Percentiles rank a stretch among this genome's conserved stretches.
These are phyloP conservation scores for Drosophila pseudoobscura DNA, from an alignment of 1,140 invertebrate species.

Conservation along the genomic window DNA sequence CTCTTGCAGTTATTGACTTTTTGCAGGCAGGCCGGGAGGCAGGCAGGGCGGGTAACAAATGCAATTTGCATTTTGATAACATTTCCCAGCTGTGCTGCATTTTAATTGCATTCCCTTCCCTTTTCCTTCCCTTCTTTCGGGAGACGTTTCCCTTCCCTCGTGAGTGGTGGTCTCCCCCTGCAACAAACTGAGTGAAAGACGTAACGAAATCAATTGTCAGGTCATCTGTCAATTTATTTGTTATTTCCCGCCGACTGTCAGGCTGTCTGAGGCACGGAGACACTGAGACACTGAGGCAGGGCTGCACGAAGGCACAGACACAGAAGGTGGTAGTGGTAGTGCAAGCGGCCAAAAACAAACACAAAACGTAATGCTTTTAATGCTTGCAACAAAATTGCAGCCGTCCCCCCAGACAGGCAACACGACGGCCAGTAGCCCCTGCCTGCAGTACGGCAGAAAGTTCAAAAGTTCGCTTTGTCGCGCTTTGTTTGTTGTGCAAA, in stretches of 20 bases:
- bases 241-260: constrained; percentile 72
- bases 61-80: constrained; percentile 74
- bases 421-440: constrained; percentile 49
- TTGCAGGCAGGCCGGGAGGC: constrained; percentile 20
- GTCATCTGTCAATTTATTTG: constrained; percentile 81
- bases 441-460: constrained; percentile 46
- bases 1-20: constrained; percentile 64
- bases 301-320: constrained; percentile 28
- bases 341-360: constrained; percentile 68
- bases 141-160: constrained; percentile 28
- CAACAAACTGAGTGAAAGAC: constrained; percentile 45
- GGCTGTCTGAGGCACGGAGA: constrained; percentile 36
- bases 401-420: constrained; percentile 20
- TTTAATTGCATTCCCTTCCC: constrained; percentile 66
- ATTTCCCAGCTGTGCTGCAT: constrained; percentile 71
- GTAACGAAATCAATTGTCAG: constrained; percentile 77
- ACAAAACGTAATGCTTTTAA: constrained; percentile 76
- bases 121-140: constrained; percentile 20
- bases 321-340: constrained; percentile 38
- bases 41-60: constrained; percentile 40
- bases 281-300: not conserved
- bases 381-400: constrained; percentile 75
- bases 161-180: not conserved
- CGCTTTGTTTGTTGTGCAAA: constrained; percentile 67
- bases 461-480: constrained; percentile 76